Conservation (phyloP, 2,888 invertebrate genomes). For the Neelides folsomi region DNA sequence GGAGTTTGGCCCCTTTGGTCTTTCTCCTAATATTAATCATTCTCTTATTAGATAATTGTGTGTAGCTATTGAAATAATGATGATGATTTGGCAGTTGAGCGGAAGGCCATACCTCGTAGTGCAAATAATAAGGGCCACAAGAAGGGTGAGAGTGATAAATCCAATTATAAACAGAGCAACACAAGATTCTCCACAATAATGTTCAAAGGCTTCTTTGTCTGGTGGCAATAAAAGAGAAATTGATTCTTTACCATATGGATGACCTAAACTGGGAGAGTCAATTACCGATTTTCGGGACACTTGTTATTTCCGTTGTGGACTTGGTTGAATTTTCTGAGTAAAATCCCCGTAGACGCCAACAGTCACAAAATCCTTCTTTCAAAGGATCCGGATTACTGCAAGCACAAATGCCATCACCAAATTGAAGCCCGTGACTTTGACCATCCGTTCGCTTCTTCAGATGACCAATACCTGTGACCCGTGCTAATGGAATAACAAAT, state of each 20-base stretch:
- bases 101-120: constrained; percentile 11
- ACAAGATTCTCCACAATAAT: no score
- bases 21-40: constrained; percentile 6
- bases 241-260: no score
- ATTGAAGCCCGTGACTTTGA: constrained; percentile 38
- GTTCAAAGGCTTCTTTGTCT: no score
- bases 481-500: constrained; percentile 38
- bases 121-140: constrained; percentile 6
- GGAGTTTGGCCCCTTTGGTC: background rate
- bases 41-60: background rate
- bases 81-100: background rate
- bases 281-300: no score
- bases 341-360: constrained; percentile 5
- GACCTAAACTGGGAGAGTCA: no score
- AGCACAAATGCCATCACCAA: constrained; percentile 42
- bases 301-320: no score
- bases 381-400: constrained; percentile 40
- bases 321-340: no score
- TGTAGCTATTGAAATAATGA: background rate
- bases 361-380: constrained; percentile 38
- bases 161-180: no score
- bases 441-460: constrained; percentile 11
- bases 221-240: no score
- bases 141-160: constrained; percentile 5
- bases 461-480: constrained; percentile 35